These are phyloP conservation scores for Furnarius figulus DNA, from an alignment of 2,113 vertebrate species.

Conservation along the genomic window DNA sequence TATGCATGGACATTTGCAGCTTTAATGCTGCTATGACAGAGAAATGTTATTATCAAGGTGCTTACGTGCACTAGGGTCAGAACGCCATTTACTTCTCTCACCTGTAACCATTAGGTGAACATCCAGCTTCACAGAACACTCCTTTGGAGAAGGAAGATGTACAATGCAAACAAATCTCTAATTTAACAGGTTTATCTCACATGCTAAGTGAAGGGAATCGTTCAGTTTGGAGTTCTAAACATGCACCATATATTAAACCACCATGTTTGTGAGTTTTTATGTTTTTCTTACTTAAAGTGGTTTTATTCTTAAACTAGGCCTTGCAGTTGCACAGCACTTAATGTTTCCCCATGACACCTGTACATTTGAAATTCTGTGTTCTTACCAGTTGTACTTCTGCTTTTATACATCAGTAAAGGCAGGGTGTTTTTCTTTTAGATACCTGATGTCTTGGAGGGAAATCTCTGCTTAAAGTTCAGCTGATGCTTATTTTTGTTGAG, in stretches of 20 bases:
- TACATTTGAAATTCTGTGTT: background rate
- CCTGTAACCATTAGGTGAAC: background rate
- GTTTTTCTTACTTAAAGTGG: background rate
- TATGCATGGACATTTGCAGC: background rate
- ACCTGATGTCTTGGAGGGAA: background rate
- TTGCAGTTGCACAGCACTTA: background rate
- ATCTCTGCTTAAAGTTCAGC: background rate
- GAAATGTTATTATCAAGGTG: background rate
- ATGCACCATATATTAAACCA: background rate
- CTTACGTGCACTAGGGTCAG: background rate
- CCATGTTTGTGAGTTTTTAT: background rate
- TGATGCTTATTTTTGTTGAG: background rate
- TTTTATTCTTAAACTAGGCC: background rate
- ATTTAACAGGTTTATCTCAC: background rate
- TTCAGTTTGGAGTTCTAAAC: conserved; percentile 29
- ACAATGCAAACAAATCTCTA: conserved; percentile 20
- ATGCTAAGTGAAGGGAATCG: background rate
- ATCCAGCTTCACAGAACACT: background rate
- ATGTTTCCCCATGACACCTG: background rate
- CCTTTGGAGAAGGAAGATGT: background rate
- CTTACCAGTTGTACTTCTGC: background rate
- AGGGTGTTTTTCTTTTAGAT: background rate
- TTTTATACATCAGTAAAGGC: background rate
- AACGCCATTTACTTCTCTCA: background rate
- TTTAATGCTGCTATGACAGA: background rate